A percentile compares a stretch with the other conserved stretches of the same genome.
Conservation (phyloP, 2,113 vertebrate genomes). For the Diadophis punctatus region DNA sequence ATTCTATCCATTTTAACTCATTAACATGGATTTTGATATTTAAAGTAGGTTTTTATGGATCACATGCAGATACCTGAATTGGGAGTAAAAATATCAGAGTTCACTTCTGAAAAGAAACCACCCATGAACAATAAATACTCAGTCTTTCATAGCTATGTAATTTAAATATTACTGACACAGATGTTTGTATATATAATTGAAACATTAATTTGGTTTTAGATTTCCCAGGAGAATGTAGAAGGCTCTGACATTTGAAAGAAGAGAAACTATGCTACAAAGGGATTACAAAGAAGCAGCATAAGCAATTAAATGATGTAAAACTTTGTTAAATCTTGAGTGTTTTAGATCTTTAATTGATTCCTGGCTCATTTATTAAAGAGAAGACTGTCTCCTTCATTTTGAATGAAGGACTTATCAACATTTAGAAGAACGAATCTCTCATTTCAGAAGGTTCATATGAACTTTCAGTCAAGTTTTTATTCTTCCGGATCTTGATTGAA, state of each 20-base stretch:
- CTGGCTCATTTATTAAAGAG: conserved; percentile 33
- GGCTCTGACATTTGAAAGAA: conserved; percentile 40
- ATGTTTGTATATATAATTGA: conserved; percentile 65
- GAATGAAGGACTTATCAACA: conserved; percentile 34
- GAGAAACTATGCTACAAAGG: conserved; percentile 39
- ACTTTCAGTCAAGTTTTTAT: background rate
- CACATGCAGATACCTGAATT: background rate
- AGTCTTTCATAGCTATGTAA: conserved; percentile 35
- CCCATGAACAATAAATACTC: conserved; percentile 19
- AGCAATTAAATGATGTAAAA: conserved; percentile 53
- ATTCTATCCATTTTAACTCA: background rate
- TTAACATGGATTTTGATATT: conserved; percentile 8
- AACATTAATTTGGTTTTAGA: conserved; percentile 61
- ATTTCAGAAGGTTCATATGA: conserved; percentile 35
- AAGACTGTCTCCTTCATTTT: conserved; percentile 44
- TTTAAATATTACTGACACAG: conserved; percentile 48
- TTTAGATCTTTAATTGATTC: conserved; percentile 49
- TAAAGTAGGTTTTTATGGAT: background rate
- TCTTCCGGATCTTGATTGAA: background rate
- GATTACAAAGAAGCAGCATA: conserved; percentile 45
- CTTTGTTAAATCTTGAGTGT: conserved; percentile 52
- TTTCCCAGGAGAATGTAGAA: conserved; percentile 45
- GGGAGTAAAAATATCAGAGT: background rate
- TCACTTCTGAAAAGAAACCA: conserved; percentile 15
- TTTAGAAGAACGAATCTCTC: conserved; percentile 14